These are phyloP conservation scores for Scleropages formosus DNA, from an alignment of 2,797 vertebrate genomes.

Conservation along the genomic window DNA sequence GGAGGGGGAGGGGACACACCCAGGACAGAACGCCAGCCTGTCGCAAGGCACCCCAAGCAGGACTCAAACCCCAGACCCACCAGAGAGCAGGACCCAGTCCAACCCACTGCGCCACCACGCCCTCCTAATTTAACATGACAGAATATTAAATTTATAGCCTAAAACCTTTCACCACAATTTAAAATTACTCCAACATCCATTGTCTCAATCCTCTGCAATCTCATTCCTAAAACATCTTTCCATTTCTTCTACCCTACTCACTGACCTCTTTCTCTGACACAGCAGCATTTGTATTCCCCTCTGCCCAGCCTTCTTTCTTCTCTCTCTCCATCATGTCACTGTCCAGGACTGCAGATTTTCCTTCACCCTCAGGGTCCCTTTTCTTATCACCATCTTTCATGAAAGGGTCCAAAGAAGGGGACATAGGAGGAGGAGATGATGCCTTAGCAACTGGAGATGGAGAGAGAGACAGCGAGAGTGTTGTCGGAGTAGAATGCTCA, in stretches of 20 bases:
- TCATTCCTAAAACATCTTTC: too few relatives aligned
- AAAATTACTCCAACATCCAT: not conserved
- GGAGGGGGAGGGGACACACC: too few relatives aligned
- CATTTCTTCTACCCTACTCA: not conserved
- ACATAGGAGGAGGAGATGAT: slow-evolving; percentile 53
- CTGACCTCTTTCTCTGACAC: slow-evolving; percentile 24
- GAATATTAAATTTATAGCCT: too few relatives aligned
- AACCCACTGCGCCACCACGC: too few relatives aligned
- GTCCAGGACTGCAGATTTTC: not conserved
- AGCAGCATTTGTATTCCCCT: slow-evolving; percentile 39
- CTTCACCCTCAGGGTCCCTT: slow-evolving; percentile 25
- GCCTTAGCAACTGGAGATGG: slow-evolving; percentile 53
- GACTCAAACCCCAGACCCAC: too few relatives aligned
- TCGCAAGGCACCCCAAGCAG: too few relatives aligned
- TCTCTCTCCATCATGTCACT: slow-evolving; percentile 36
- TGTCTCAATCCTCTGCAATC: not conserved
- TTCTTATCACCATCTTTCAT: slow-evolving; percentile 53
- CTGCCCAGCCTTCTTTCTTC: slow-evolving; percentile 37
- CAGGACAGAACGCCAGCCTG: too few relatives aligned
- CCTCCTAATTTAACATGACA: too few relatives aligned
- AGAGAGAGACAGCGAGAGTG: slow-evolving; percentile 62
- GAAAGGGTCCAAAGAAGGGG: slow-evolving; percentile 58
- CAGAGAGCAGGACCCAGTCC: too few relatives aligned
- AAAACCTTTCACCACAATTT: not conserved
- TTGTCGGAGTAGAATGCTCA: slow-evolving; percentile 57